Conservation (phyloP, 2,113 vertebrate species). For the Tragelaphus scriptus region DNA sequence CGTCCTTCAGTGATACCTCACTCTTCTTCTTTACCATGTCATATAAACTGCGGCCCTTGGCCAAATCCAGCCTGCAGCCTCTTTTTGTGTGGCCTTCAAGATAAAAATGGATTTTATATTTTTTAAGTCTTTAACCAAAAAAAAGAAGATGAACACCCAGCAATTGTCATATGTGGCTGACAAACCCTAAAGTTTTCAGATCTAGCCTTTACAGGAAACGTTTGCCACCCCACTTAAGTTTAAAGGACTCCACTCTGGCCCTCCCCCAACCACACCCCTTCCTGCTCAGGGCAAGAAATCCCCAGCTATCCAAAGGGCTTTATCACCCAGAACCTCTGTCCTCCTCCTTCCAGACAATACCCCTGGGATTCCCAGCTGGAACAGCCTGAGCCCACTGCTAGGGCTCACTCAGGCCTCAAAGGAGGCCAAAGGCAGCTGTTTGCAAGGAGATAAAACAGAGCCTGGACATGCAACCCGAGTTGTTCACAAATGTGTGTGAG, state of each 20-base stretch:
- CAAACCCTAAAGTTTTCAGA: not conserved
- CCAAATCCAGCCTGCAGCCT: not conserved
- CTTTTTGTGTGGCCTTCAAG: not conserved
- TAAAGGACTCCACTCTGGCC: not conserved
- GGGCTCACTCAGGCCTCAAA: not conserved
- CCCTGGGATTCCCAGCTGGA: not conserved
- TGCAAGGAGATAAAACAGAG: not conserved
- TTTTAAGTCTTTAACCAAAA: not conserved
- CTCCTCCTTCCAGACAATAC: not conserved
- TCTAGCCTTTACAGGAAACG: not conserved
- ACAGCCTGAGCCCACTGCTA: not conserved
- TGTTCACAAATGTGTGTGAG: not conserved
- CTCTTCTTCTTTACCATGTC: not conserved
- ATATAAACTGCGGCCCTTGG: not conserved
- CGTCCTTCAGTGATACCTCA: not conserved
- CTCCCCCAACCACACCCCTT: fast-evolving
- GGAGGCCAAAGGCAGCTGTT: not conserved
- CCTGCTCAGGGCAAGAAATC: not conserved
- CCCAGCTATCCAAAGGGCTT: not conserved
- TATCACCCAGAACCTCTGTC: not conserved
- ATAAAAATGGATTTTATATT: not conserved
- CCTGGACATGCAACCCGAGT: not conserved
- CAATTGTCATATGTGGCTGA: not conserved
- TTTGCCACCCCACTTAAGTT: not conserved
- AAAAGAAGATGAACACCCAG: not conserved